Conservation (phyloP, 2,797 vertebrate species). For the Natrix natrix region DNA sequence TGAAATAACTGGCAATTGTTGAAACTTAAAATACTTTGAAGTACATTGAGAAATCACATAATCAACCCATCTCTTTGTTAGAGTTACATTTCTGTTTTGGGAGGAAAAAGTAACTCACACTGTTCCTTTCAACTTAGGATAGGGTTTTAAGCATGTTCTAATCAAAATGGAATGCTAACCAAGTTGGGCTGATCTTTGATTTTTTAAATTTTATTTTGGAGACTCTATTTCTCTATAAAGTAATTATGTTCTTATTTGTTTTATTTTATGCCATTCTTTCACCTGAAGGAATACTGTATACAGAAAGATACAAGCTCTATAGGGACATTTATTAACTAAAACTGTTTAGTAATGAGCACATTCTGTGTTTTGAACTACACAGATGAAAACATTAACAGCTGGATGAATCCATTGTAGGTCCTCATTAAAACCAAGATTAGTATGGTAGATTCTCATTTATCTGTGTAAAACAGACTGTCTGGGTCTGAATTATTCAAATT, state of each 20-base stretch:
- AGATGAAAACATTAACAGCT: background rate
- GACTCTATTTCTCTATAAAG: background rate
- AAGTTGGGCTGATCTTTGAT: background rate
- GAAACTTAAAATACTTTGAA: background rate
- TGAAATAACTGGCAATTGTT: conserved; percentile 17
- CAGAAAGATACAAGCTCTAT: background rate
- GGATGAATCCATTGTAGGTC: background rate
- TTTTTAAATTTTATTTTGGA: background rate
- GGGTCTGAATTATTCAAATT: background rate
- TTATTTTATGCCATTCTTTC: background rate
- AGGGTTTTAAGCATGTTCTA: background rate
- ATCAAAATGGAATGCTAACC: background rate
- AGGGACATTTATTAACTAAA: background rate
- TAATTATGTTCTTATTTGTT: background rate
- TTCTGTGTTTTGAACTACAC: background rate
- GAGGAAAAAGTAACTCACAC: background rate
- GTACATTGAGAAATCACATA: background rate
- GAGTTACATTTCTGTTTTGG: background rate
- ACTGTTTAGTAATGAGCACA: background rate
- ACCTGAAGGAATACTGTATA: background rate
- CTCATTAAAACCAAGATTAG: background rate
- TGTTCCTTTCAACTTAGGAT: background rate
- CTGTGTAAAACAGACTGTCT: background rate
- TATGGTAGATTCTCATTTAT: background rate
- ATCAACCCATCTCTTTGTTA: background rate